Base-by-base conservation (phyloP, 92 coral and sea anemone species). In the Siderastrea radians region DNA sequence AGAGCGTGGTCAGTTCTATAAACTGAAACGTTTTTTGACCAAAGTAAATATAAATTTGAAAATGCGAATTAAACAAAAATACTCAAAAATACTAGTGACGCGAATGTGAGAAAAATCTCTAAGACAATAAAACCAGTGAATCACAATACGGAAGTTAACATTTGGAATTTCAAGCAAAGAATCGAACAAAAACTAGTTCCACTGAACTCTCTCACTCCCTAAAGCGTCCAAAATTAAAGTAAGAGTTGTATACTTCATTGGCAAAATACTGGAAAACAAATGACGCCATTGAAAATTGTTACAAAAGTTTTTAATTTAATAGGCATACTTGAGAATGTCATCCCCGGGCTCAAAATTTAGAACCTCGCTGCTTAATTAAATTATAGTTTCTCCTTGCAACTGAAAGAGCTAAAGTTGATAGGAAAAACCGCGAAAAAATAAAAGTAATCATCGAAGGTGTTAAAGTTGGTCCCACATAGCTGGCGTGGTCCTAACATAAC, bases 401-500 rank as follows among this genome's bases (percentile, higher is more conserved):
- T 53, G 57, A 53, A 53, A 53, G 57, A 53, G 57, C 10, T 53
- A 12, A 74, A 53, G 48, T 19, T 53, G 79, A 19, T 15, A 51
- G 14, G 5, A 15, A 70, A 71, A 1, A 4, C 86, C 50, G 15
- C 12, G 8, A 71, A n/a, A 55, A 54, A 46, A 50, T 26, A 26
- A 26, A 26, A 26, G 38, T 26, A 26, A 26, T 26, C 38, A 74
- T 10, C 8, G 52, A 8, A 54, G 26, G 26, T 3, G 9, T 14
- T 45, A 13, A 45, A 47, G 8, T 49, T 77, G 6, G 81, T 77
- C 12, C 68, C 19, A 5, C 48, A 50, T 1, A 11, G 59, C 11
- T 57, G 86, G 77, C 68, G 78, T 82, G 78, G 77, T 10, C 11
- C 50, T 14, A 26, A 49, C 79, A 84, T 84, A 84, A 80, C 80